Evolutionary conservation across 2,113 vertebrate species (phyloP).

Genomic region (Corydoras sp.): DNA sequence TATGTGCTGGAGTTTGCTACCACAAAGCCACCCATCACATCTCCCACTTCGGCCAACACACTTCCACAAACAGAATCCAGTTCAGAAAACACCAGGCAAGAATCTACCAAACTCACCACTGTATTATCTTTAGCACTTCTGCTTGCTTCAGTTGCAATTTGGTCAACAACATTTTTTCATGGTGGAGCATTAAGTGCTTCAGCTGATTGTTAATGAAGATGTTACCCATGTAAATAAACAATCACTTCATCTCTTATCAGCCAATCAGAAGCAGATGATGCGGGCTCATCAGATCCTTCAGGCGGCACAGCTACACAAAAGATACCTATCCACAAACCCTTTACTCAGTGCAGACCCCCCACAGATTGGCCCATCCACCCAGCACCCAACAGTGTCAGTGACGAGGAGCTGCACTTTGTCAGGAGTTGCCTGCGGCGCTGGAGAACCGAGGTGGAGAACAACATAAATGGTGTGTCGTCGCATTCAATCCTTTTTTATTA

Average conservation of each 20-base stretch:
- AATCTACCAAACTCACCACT: background rate
- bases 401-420: constrained; percentile 79
- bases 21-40: constrained; percentile 61
- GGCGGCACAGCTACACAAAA: constrained; percentile 43
- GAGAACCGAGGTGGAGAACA: constrained; percentile 83
- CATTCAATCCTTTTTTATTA: background rate
- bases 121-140: background rate
- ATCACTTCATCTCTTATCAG: constrained; percentile 35
- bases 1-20: constrained; percentile 88
- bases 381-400: constrained; percentile 66
- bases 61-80: constrained; percentile 38
- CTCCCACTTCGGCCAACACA: constrained; percentile 40
- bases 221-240: background rate
- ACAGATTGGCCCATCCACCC: constrained; percentile 59
- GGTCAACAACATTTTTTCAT: too few species aligned
- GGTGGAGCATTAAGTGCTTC: background rate
- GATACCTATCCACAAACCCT: constrained; percentile 51
- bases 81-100: constrained; percentile 56
- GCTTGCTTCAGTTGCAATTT: background rate
- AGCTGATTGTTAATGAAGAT: background rate
- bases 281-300: constrained; percentile 44
- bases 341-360: constrained; percentile 55
- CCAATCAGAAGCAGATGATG: constrained; percentile 45
- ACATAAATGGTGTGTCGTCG: constrained; percentile 74
- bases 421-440: constrained; percentile 84